A percentile compares a stretch with the other conserved stretches of the same genome.
phyloP scores from a whole-genome alignment of 1,140 invertebrate species.

The Chrysoperla carnea region DNA sequence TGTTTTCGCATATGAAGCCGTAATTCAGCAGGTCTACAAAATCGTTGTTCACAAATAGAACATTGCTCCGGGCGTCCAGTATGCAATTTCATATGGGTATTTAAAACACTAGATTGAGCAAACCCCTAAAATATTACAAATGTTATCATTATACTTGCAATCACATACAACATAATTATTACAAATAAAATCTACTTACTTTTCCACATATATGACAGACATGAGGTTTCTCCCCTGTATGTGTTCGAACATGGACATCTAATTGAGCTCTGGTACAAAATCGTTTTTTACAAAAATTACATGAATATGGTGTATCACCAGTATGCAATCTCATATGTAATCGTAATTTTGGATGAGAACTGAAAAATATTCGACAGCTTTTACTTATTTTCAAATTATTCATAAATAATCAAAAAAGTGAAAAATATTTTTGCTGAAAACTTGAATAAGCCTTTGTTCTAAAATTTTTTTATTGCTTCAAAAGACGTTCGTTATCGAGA shows the following conservation, averaged over 20 bases:
- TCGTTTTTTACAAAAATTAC: slow-evolving; percentile 8
- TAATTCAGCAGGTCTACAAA: slow-evolving; percentile 16
- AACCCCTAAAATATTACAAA: slow-evolving; percentile 7
- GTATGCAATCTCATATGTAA: slow-evolving; percentile 24
- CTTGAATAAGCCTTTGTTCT: too few species aligned
- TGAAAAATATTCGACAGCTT: slow-evolving; percentile 1
- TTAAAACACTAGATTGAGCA: slow-evolving; percentile 12
- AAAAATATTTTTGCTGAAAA: too few species aligned
- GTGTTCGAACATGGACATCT: slow-evolving; percentile 6
- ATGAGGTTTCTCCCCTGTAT: slow-evolving; percentile 19
- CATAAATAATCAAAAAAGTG: too few species aligned
- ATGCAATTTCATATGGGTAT: slow-evolving; percentile 16
- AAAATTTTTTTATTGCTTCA: too few species aligned
- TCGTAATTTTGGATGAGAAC: slow-evolving; percentile 7
- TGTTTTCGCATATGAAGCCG: slow-evolving; percentile 15
- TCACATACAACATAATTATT: background rate
- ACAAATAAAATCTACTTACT: background rate
- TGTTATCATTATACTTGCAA: too few species aligned
- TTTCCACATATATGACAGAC: slow-evolving; percentile 20
- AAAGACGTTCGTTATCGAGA: too few species aligned
- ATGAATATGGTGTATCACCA: slow-evolving; percentile 10
- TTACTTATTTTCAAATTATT: too few species aligned
- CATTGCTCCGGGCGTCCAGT: slow-evolving; percentile 15
- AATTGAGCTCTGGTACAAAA: slow-evolving; percentile 3
- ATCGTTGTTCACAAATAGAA: slow-evolving; percentile 14